These are phyloP conservation scores for Heliconius charithonia DNA, from an alignment of 2,888 invertebrate genomes.

Conservation along the genomic window DNA sequence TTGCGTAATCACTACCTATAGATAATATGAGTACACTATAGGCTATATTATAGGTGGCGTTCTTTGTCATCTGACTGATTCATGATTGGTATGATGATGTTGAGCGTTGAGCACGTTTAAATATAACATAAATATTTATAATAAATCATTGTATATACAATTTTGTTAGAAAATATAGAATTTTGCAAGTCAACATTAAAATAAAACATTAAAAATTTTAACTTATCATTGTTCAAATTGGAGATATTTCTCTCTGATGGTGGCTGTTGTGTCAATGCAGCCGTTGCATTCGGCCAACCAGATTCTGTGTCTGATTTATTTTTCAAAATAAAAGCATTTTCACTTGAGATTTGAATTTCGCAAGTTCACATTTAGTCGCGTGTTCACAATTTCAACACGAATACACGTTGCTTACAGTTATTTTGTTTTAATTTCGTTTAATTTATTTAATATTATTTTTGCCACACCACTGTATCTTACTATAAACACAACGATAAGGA, in stretches of 20 bases:
- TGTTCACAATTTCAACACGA: neutral
- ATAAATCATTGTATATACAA: neutral
- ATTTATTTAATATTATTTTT: neutral
- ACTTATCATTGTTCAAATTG: no score
- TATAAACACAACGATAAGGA: no score
- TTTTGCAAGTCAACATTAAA: no score
- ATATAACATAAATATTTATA: neutral
- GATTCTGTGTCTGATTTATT: no score
- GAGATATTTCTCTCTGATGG: no score
- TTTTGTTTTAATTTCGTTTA: neutral
- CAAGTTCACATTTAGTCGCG: neutral
- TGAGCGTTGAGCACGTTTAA: neutral
- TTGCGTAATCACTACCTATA: constrained; percentile 32
- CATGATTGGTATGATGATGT: constrained; percentile 13
- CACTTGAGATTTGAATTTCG: neutral
- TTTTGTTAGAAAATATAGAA: neutral
- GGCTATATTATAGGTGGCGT: neutral
- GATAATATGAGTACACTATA: neutral
- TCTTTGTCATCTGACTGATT: constrained; percentile 43
- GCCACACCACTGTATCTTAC: neutral
- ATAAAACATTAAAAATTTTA: no score
- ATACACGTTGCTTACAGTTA: neutral
- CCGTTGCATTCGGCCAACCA: no score
- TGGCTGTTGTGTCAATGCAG: no score
- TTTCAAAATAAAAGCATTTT: neutral